Evolutionary conservation across 1,140 invertebrate species (phyloP).

Genomic region (Odontomachus brunneus): DNA sequence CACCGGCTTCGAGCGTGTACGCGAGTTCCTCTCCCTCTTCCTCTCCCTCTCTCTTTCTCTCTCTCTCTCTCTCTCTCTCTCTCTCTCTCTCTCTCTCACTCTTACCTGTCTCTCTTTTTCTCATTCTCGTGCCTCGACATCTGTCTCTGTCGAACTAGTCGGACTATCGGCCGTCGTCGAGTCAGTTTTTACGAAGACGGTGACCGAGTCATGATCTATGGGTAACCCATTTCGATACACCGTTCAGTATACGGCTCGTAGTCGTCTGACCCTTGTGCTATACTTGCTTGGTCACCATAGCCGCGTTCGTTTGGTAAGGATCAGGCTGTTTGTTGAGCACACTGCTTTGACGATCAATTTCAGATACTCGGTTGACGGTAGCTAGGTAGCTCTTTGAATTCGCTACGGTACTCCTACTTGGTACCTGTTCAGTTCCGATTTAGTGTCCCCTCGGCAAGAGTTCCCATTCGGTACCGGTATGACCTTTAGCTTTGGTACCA

Average conservation of each 20-base stretch:
- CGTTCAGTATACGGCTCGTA: neutral
- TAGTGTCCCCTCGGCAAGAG: neutral
- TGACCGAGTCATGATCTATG: neutral
- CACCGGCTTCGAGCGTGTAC: conserved; percentile 7
- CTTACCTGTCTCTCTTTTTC: neutral
- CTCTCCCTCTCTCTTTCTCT: neutral
- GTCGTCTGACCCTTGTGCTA: neutral
- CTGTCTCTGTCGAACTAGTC: neutral
- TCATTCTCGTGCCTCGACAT: no score
- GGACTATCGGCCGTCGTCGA: conserved; percentile 1
- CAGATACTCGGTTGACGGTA: neutral
- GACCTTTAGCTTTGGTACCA: neutral
- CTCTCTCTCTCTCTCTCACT: conserved; percentile 30
- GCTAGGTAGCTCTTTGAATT: neutral
- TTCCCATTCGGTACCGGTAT: no score
- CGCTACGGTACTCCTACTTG: no score
- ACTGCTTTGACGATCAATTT: conserved; percentile 1
- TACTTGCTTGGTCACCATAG: no score
- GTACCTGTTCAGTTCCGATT: neutral
- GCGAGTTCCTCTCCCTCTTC: neutral
- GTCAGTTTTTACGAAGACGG: neutral
- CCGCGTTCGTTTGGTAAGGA: neutral
- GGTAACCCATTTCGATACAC: neutral
- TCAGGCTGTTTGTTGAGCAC: neutral
- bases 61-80: neutral